Evolutionary conservation across 2,888 invertebrate genomes (phyloP), one percentile per base, ranked within the genome.

Genomic region (Aricia artaxerxes): DNA sequence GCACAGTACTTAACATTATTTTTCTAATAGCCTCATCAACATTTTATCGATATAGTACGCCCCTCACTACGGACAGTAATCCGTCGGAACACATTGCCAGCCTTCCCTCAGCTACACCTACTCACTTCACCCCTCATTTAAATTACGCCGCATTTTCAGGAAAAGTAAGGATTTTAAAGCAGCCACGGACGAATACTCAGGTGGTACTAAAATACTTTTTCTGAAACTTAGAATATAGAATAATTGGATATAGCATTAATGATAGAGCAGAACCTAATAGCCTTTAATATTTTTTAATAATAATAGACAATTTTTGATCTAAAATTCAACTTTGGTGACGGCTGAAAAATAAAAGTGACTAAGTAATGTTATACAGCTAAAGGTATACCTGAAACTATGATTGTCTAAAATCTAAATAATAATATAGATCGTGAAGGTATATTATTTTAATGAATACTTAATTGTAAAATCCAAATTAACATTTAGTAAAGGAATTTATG

Each of bases 21-120:
- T 44, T 44, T 1, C 44, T 40, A 24, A 24, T 24, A 24, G 24
- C 24, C 24, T 40, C 40, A 40, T 40, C 40, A 5, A 38, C 61
- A 83, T 87, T 31, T 31, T 64, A 69, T n/a, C 11, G 72, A 35
- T 38, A 13, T 44, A 40, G 13, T 13, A 24, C 13, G 7, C 13
- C 75, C 44, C 75, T 75, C 0, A 5, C 75, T 9, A 31, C 13
- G 11, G 75, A 44, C 49, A 44, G 75, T 75, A 53, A 75, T 75
- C 75, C 49, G 31, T 49, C 24, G 44, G 44, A 53, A 49, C 49
- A 75, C 31, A 75, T 49, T 53, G 75, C 24, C 49, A 24, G 49
- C 64, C 31, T 4, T 64, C 61, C 31, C 64, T 11, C 64, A 31
- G 3, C 4, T 64, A 31, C 31, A 11, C 31, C 64, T 31, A 64